Base-by-base conservation (phyloP, 1,140 invertebrate species). In the Trachymyrmex cornetzi region DNA sequence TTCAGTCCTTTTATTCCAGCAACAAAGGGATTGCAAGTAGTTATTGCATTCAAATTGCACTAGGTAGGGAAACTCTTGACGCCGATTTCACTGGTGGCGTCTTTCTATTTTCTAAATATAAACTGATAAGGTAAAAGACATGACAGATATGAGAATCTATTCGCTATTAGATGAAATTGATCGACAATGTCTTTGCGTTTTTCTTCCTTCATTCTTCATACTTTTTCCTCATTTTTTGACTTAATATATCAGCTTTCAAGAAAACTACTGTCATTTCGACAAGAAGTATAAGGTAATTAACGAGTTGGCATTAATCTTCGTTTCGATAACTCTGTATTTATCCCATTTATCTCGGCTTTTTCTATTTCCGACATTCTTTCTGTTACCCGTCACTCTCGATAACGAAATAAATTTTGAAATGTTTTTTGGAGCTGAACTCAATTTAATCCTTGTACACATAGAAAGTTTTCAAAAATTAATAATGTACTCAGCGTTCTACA, bases 221-320 rank as follows among this genome's bases (percentile, higher is more conserved):
- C 38, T 63, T 48, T 63, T 72, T 48, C n/a, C 9, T 61, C 48
- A 64, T 64, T 67, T 77, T 38, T 88, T 61, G 9, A 77, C 16
- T 86, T 79, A 77, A 77, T 79, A 27, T 48, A 27, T 79, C 63
- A 66, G 2, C 50, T 57, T 48, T 86, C 77, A 63, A 86, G 61
- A 44, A 67, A 86, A 79, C 2, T 24, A n/a, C 12, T 27, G 16
- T 75, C 69, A 59, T 75, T 59, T 48, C 11, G 7, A 22, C 24
- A 12, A 22, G 19, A 86, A 64, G 3, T 63, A 19, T n/a, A 50
- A 80, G 44, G 9, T 34, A 48, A 9, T 87, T 69, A 48, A 72
- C 67, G 59, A 81, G 61, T 82, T n/a, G 30, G 22, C 69, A 88
- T 88, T 88, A 87, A 88, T 88, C 85, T 88, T 88, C 48, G 55